These are phyloP conservation scores for Brachynemurus nebulosus DNA, from an alignment of 2,888 invertebrate genomes.

Conservation along the genomic window DNA sequence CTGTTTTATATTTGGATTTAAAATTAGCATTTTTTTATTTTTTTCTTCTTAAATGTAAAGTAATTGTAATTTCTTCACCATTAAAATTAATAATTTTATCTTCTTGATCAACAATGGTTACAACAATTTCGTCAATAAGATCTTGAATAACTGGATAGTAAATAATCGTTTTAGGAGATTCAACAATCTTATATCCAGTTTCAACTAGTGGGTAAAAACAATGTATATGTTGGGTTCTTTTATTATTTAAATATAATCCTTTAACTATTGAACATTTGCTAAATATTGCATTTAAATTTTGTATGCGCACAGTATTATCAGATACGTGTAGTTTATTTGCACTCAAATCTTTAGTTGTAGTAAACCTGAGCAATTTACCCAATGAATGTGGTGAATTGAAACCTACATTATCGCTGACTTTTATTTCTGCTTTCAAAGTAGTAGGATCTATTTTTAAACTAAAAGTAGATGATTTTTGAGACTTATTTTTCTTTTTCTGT, in stretches of 20 bases:
- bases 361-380: background rate
- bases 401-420: background rate
- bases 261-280: background rate
- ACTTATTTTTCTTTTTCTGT: no score
- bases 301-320: background rate
- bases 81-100: conserved; percentile 6
- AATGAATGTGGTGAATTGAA: background rate
- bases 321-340: background rate
- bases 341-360: background rate
- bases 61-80: conserved; percentile 1
- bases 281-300: background rate
- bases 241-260: background rate
- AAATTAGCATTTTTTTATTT: no score
- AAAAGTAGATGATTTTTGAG: background rate
- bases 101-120: conserved; percentile 6
- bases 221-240: background rate
- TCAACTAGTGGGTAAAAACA: background rate
- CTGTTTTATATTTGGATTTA: no score
- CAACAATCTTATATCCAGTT: conserved; percentile 6
- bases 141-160: conserved; percentile 7
- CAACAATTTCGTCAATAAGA: conserved; percentile 4
- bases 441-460: background rate
- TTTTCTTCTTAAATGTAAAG: conserved; percentile 2
- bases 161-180: conserved; percentile 7
- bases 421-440: background rate